A percentile compares a stretch with the other conserved stretches of the same genome.
phyloP scores from a whole-genome alignment of 2,113 vertebrate species.

The Alexandromys fortis region DNA sequence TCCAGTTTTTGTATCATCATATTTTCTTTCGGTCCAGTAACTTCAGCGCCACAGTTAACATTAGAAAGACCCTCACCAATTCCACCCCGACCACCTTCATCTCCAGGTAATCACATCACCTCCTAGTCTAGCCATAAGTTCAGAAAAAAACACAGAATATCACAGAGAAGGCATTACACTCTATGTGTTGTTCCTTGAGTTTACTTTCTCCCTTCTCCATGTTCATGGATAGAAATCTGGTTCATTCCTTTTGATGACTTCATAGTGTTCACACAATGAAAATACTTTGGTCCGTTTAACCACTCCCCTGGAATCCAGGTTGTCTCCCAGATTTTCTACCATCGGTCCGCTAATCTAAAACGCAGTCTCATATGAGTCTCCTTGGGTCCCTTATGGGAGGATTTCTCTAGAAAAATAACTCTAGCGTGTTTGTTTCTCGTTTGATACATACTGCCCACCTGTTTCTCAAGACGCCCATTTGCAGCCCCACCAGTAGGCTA shows the following conservation, averaged over 20 bases:
- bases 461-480: not conserved
- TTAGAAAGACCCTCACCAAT: not conserved
- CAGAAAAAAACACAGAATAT: not conserved
- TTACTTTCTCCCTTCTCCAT: not conserved
- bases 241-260: not conserved
- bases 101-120: not conserved
- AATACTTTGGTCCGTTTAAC: not conserved
- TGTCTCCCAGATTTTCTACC: not conserved
- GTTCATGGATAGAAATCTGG: not conserved
- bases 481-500: too few species aligned
- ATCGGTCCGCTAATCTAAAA: not conserved
- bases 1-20: not conserved
- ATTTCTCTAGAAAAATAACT: not conserved
- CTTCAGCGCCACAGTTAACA: not conserved
- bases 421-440: not conserved
- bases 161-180: not conserved
- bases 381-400: not conserved
- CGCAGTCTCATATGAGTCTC: not conserved
- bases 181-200: not conserved
- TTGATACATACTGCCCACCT: not conserved
- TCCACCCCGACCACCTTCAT: not conserved
- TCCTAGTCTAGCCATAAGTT: not conserved
- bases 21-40: not conserved
- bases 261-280: not conserved
- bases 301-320: not conserved